Evolutionary conservation across 2,797 vertebrate species (phyloP), one percentile per base, ranked within the genome.

Genomic region (Myoxocephalus aenaeus): DNA sequence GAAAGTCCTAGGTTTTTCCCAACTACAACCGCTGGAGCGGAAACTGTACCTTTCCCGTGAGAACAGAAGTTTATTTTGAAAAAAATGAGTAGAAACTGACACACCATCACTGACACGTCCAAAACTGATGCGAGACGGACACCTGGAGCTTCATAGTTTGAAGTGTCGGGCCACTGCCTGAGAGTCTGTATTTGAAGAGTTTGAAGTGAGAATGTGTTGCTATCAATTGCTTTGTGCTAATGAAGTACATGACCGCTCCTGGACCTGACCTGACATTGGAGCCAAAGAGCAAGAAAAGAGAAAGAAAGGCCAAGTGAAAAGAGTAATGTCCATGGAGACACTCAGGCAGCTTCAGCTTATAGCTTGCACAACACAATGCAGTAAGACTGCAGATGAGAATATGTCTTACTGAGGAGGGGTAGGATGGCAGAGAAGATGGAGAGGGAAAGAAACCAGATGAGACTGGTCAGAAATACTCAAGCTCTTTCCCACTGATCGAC

Each of bases 381-480:
- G 80, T 70, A 54, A 86, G 81, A 90, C 86, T 91, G 80, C 89
- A 92, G 86, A 90, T 87, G 81, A 86, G 86, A 81, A 82, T 85
- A 71, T 57, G 72, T 80, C 68, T 80, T 74, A 79, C 57, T 85
- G 73, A 78, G 66, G 68, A 77, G 46, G 11, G 11, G 64, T 38
- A 34, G 72, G 67, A 59, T 4, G 51, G 51, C 53, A 62, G 67
- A 70, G 73, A 72, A 54, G 83, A 89, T 73, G 67, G 82, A 85
- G 77, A 84, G 69, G 36, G 71, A 89, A 65, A 80, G 81, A 87
- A 90, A 84, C 72, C 88, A 88, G 89, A 90, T 80, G 89, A 92
- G 84, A 77, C 84, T 42, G 77, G 40, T 89, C 90, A 90, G 72
- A 85, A 91, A 84, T 56, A 42, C 83, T 90, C 70, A 74, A 58